Percentiles rank a stretch among this genome's conserved stretches.
phyloP scores from a whole-genome alignment of 2,113 vertebrate genomes.

The Mormyrus iriodes region DNA sequence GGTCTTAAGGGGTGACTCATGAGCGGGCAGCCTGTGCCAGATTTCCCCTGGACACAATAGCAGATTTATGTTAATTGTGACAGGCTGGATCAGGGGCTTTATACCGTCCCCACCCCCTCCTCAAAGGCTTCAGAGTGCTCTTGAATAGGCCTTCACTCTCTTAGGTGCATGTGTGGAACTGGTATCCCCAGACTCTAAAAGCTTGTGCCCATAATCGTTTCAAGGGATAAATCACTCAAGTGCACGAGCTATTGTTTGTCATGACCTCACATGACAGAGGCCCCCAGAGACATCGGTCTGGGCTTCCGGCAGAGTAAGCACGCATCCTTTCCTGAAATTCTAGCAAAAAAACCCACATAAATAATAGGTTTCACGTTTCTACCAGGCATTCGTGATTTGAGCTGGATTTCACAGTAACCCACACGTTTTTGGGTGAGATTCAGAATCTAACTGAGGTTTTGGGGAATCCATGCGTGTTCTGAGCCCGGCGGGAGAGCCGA shows the following conservation, averaged over 20 bases:
- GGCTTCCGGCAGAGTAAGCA: background rate
- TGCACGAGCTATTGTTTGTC: background rate
- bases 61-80: background rate
- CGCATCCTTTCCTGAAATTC: background rate
- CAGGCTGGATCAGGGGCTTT: background rate
- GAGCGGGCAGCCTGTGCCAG: background rate
- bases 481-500: background rate
- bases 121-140: background rate
- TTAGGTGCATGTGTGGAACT: background rate
- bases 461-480: background rate
- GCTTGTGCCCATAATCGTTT: background rate
- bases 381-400: background rate
- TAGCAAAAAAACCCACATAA: background rate
- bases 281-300: background rate
- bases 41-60: background rate
- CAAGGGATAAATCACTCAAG: background rate
- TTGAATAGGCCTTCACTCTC: background rate
- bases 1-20: background rate
- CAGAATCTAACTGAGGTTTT: conserved; percentile 2
- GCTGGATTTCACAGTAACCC: background rate
- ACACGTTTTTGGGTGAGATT: background rate
- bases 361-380: background rate
- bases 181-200: background rate
- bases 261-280: background rate
- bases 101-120: background rate